Percentiles rank a stretch among this genome's conserved stretches.
phyloP scores from a whole-genome alignment of 2,113 vertebrate genomes.

The Odontesthes bonariensis region DNA sequence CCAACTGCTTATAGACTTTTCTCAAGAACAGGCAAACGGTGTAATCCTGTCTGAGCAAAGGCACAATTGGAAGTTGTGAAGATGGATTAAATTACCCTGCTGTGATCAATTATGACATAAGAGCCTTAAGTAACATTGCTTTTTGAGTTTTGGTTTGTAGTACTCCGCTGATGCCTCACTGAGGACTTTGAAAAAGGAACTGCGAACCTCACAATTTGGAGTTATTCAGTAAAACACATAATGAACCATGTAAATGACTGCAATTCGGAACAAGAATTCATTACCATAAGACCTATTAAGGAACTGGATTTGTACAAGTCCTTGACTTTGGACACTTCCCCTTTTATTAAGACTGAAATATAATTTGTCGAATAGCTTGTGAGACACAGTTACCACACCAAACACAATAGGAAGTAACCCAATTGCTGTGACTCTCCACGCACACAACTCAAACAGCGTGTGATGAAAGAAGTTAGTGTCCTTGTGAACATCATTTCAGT shows the following conservation, averaged over 20 bases:
- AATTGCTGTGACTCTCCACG: constrained; percentile 1
- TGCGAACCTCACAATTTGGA: constrained; percentile 24
- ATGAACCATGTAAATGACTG: constrained; percentile 43
- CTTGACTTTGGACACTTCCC: constrained; percentile 47
- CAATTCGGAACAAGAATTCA: constrained; percentile 51
- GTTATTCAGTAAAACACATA: constrained; percentile 40
- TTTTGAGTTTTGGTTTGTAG: constrained; percentile 34
- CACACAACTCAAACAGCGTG: constrained; percentile 22
- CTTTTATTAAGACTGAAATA: constrained; percentile 39
- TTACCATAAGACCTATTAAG: constrained; percentile 23
- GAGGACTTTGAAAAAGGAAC: constrained; percentile 45
- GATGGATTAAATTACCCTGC: constrained; percentile 8
- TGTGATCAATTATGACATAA: constrained; percentile 19
- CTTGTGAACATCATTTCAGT: constrained; percentile 43
- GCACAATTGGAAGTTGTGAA: background rate
- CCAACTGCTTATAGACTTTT: background rate
- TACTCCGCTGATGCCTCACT: constrained; percentile 6
- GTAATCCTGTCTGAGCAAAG: background rate
- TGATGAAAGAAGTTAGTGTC: constrained; percentile 15
- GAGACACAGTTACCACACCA: background rate
- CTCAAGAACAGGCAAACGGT: too few relatives aligned
- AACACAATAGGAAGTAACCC: background rate
- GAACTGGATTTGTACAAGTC: constrained; percentile 51
- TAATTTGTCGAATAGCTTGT: constrained; percentile 37
- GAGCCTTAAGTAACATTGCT: constrained; percentile 26